Conservation (phyloP, 2,797 vertebrate species). For the Coccyzus lansbergi region DNA sequence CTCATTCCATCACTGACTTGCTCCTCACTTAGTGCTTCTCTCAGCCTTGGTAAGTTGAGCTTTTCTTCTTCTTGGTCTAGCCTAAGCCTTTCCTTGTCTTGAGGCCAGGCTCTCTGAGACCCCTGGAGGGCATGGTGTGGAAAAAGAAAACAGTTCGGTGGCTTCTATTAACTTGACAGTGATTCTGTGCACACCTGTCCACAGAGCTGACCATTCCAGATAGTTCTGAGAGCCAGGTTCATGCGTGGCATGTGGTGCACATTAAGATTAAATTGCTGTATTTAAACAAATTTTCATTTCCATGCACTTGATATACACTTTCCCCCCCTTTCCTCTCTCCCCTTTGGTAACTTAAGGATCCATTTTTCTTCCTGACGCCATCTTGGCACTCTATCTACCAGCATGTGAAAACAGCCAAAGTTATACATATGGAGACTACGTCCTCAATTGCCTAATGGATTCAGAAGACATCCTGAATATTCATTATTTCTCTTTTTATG, state of each 20-base stretch:
- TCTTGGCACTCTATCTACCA: constrained; percentile 74
- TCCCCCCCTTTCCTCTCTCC: constrained; percentile 32
- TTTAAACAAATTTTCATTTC: constrained; percentile 72
- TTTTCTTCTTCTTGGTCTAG: background rate
- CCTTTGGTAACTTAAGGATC: constrained; percentile 52
- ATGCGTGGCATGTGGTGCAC: background rate
- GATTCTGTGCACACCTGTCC: constrained; percentile 27
- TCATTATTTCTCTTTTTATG: constrained; percentile 85
- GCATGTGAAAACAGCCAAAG: constrained; percentile 65
- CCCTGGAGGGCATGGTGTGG: background rate
- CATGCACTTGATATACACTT: constrained; percentile 58
- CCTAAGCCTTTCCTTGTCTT: background rate
- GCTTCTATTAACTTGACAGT: background rate
- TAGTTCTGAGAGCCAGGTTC: background rate
- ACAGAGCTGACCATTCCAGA: background rate
- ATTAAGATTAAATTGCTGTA: constrained; percentile 49
- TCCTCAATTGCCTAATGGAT: constrained; percentile 81
- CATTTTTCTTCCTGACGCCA: constrained; percentile 75
- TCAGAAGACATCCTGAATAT: constrained; percentile 85
- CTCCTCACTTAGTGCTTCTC: background rate
- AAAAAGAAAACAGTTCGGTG: background rate
- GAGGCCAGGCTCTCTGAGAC: background rate
- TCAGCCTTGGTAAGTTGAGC: background rate
- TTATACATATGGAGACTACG: constrained; percentile 82
- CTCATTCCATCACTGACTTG: background rate